phyloP scores from a whole-genome alignment of 1,140 invertebrate species.

The Geopemphigus sp. region DNA sequence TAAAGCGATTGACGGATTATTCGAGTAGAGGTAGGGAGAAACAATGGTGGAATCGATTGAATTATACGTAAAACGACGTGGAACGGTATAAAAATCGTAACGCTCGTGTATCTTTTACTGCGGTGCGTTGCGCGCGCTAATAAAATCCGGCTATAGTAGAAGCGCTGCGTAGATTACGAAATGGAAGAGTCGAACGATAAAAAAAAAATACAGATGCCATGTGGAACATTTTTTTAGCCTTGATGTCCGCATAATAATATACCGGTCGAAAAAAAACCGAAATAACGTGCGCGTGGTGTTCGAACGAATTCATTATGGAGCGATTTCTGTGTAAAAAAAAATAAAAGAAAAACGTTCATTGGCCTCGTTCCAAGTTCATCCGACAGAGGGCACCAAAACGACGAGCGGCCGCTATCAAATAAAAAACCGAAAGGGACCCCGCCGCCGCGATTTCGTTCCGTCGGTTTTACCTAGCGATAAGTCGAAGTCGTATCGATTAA shows the following conservation, averaged over 20 bases:
- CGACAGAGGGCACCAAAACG: conserved; percentile 15
- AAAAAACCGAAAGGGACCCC: too few relatives aligned
- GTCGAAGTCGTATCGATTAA: too few relatives aligned
- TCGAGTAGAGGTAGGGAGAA: too few relatives aligned
- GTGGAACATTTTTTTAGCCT: conserved; percentile 10
- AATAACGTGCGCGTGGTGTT: not conserved
- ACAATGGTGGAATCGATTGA: too few relatives aligned
- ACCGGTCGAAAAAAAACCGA: not conserved
- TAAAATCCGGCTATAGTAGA: conserved; percentile 33
- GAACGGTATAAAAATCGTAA: too few relatives aligned
- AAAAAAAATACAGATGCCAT: conserved; percentile 8
- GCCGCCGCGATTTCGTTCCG: too few relatives aligned
- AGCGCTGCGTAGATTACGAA: conserved; percentile 26
- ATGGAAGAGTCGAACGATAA: not conserved
- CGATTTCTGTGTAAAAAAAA: not conserved
- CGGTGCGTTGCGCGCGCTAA: too few relatives aligned
- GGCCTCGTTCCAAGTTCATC: conserved; percentile 17
- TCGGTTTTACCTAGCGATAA: too few relatives aligned
- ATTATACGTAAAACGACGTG: too few relatives aligned
- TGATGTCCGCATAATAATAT: not conserved
- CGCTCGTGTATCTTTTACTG: too few relatives aligned
- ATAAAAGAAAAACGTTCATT: conserved; percentile 5
- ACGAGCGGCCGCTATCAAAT: not conserved
- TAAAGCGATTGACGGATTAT: too few relatives aligned
- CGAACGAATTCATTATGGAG: conserved; percentile 12